Conservation (phyloP, 2,888 invertebrate genomes). For the Hybos culiciformis region DNA sequence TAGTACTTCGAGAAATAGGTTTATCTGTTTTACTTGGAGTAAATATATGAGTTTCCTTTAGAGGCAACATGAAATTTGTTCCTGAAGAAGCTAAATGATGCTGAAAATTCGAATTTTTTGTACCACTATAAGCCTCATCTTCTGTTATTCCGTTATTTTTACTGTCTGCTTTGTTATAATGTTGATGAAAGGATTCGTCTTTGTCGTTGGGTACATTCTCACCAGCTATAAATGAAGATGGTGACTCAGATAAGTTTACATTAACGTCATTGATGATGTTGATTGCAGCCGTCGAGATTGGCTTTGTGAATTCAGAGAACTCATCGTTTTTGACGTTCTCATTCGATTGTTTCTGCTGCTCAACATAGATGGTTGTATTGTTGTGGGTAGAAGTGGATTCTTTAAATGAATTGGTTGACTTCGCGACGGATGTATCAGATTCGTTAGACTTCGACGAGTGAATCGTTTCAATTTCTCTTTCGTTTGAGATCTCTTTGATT, state of each 20-base stretch:
- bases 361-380: no score
- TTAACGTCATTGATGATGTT: not conserved
- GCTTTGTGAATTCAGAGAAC: no score
- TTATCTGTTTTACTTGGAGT: conserved; percentile 31
- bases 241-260: not conserved
- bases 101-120: conserved; percentile 13
- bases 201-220: not conserved
- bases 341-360: conserved; percentile 8
- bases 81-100: not conserved
- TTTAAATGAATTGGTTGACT: no score
- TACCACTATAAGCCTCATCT: conserved; percentile 13
- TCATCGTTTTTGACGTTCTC: not conserved
- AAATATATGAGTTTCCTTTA: conserved; percentile 36
- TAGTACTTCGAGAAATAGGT: conserved; percentile 15
- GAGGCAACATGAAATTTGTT: conserved; percentile 24
- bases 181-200: conserved; percentile 9
- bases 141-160: conserved; percentile 12
- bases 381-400: no score
- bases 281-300: not conserved
- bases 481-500: conserved; percentile 23
- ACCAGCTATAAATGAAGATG: no score
- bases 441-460: conserved; percentile 24
- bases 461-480: conserved; percentile 27
- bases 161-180: conserved; percentile 9
- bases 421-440: conserved; percentile 19